Conservation (phyloP, 2,797 vertebrate species). For the Holocentrus rufus region DNA sequence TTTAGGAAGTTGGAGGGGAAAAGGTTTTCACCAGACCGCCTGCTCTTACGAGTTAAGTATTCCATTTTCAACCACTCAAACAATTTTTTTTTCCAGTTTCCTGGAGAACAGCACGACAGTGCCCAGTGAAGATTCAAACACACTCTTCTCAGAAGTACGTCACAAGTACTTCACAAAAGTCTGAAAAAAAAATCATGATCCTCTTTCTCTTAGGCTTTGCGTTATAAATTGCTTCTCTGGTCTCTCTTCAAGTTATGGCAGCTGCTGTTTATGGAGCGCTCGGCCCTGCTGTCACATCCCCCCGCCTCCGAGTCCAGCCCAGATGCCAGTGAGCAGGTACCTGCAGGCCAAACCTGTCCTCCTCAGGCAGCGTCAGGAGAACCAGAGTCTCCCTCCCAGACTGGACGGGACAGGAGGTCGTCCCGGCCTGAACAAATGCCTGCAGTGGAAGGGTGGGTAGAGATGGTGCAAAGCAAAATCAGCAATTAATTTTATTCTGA, state of each 20-base stretch:
- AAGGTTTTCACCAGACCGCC: no score
- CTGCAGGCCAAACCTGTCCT: slow-evolving; percentile 49
- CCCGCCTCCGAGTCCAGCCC: slow-evolving; percentile 61
- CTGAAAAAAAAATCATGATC: slow-evolving; percentile 19
- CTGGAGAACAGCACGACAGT: slow-evolving; percentile 78
- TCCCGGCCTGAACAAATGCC: slow-evolving; percentile 83
- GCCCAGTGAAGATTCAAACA: slow-evolving; percentile 79
- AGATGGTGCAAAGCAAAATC: slow-evolving; percentile 46
- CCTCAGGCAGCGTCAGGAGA: slow-evolving; percentile 53
- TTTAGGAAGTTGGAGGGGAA: no score
- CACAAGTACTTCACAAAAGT: slow-evolving; percentile 15
- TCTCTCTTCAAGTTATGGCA: slow-evolving; percentile 86
- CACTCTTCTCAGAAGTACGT: slow-evolving; percentile 87
- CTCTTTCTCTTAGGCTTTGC: slow-evolving; percentile 27
- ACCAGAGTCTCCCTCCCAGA: slow-evolving; percentile 72
- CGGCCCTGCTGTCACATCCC: slow-evolving; percentile 79
- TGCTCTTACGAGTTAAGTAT: neutral
- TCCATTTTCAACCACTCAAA: slow-evolving; percentile 2
- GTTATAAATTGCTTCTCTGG: slow-evolving; percentile 46
- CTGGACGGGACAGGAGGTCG: slow-evolving; percentile 74
- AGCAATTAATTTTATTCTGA: slow-evolving; percentile 6
- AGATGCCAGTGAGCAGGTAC: slow-evolving; percentile 76
- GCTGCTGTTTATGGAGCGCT: slow-evolving; percentile 84
- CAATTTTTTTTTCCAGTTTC: slow-evolving; percentile 78
- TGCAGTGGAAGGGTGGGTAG: slow-evolving; percentile 87